Conservation (phyloP, 2,113 vertebrate genomes). For the Petrocephalus microphthalmus region DNA sequence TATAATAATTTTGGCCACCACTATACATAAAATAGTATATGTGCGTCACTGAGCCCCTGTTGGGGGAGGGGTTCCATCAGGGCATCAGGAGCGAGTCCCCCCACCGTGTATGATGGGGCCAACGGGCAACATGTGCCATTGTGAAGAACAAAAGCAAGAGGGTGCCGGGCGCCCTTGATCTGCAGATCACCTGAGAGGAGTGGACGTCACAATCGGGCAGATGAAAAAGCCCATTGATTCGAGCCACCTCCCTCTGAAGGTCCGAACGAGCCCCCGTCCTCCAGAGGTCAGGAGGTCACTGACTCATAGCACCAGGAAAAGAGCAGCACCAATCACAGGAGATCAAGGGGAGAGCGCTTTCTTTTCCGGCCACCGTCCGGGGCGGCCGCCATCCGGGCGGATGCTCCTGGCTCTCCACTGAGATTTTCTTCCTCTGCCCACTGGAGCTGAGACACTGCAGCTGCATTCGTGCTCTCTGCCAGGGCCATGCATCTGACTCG, state of each 20-base stretch:
- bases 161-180: slow-evolving; percentile 34
- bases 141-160: slow-evolving; percentile 28
- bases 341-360: slow-evolving; percentile 41
- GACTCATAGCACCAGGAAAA: slow-evolving; percentile 29
- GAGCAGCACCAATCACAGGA: slow-evolving; percentile 21
- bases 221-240: slow-evolving; percentile 41
- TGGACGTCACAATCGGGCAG: slow-evolving; percentile 33
- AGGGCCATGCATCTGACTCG: neutral
- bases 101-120: neutral
- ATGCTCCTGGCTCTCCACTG: neutral
- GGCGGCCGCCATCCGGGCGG: neutral
- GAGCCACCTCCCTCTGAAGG: slow-evolving; percentile 38
- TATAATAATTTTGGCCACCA: no score
- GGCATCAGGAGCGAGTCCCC: neutral
- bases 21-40: neutral
- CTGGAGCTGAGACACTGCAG: neutral
- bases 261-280: neutral
- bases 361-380: neutral
- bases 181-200: slow-evolving; percentile 26
- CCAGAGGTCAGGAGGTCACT: slow-evolving; percentile 26
- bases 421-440: slow-evolving; percentile 1
- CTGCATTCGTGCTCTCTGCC: neutral
- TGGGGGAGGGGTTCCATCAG: neutral
- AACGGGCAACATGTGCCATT: neutral
- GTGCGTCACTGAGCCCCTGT: neutral